Base-by-base conservation (phyloP, 2,888 invertebrate genomes). In the Dusona sp. region DNA sequence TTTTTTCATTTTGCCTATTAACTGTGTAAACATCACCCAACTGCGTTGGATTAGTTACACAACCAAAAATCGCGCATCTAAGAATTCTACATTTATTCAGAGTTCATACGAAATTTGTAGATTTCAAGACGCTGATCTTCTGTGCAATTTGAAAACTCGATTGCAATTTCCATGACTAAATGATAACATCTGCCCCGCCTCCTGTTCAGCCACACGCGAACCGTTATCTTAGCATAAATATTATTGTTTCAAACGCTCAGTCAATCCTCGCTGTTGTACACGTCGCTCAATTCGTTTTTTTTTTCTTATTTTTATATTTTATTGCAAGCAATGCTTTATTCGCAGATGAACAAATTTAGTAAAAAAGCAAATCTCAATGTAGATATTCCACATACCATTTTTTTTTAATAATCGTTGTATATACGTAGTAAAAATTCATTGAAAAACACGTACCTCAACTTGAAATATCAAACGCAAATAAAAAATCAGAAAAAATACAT, bases 161-260 rank as follows among this genome's bases (percentile, higher is more conserved):
- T 51, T 70, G 36, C 33, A 29, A 16, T 75, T 75, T 79, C 79
- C n/a, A 54, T 79, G 74, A 84, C 25, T 84, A 74, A 84, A 79
- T 68, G 74, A 74, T 68, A 79, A 79, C 74, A 79, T 83, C 54
- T 65, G 54, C 54, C 54, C 19, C 45, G 68, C 36, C 38, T 78
- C 42, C 38, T 9, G 68, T 77, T 42, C 45, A 36, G 64, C 77
- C 38, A 61, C 70, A 51, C 83, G 64, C 51, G 70, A 78, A 51
- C 33, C 70, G 54, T 70, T 38, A 68, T 70, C 68, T 42, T 22
- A 45, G 25, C 13, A 72, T 83, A 83, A 83, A 83, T 83, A 83
- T 83, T 83, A 48, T 72, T 80, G 45, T 74, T 54, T 57, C 68
- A 45, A 79, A 61, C 70, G 61, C 51, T 83, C 77, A 25, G 48